Conservation (phyloP, 30 jellyfish, hydroid and myxozoan genomes). For the Turritopsis dohrnii region DNA sequence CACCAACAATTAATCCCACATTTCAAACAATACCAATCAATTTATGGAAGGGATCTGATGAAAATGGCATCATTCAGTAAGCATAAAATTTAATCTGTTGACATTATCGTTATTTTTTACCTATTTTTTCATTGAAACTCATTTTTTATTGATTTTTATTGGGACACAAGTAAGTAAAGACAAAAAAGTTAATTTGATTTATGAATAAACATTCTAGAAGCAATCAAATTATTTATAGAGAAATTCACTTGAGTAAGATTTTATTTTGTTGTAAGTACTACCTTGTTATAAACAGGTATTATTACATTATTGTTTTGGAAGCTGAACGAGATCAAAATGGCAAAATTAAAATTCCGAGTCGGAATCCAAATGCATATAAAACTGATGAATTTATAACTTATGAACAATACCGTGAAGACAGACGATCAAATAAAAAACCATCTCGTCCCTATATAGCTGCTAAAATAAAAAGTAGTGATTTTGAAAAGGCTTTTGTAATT, state of each 20-base stretch:
- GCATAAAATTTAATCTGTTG: not conserved
- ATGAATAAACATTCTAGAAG: too few relatives aligned
- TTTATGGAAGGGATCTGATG: slow-evolving; percentile 26
- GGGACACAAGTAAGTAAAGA: too few relatives aligned
- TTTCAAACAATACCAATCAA: slow-evolving; percentile 28
- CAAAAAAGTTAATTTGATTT: too few relatives aligned
- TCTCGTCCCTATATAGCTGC: slow-evolving; percentile 3
- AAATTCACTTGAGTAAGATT: not conserved
- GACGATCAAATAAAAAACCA: not conserved
- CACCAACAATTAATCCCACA: slow-evolving; percentile 36
- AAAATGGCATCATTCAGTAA: slow-evolving; percentile 34
- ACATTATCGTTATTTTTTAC: not conserved
- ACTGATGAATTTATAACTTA: slow-evolving; percentile 6
- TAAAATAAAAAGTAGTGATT: not conserved
- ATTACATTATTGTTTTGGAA: slow-evolving; percentile 22
- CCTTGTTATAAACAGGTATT: not conserved
- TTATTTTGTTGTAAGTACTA: not conserved
- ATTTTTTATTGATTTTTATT: not conserved
- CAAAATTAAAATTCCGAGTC: not conserved
- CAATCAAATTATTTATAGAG: too few relatives aligned
- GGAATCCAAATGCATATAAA: not conserved
- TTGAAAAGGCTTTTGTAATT: not conserved
- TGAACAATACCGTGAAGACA: not conserved
- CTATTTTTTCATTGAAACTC: not conserved
- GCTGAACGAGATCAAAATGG: not conserved